Percentiles rank a stretch among this genome's conserved stretches.
These are phyloP conservation scores for Melospiza melodia DNA, from an alignment of 2,113 vertebrate species.

Conservation along the genomic window DNA sequence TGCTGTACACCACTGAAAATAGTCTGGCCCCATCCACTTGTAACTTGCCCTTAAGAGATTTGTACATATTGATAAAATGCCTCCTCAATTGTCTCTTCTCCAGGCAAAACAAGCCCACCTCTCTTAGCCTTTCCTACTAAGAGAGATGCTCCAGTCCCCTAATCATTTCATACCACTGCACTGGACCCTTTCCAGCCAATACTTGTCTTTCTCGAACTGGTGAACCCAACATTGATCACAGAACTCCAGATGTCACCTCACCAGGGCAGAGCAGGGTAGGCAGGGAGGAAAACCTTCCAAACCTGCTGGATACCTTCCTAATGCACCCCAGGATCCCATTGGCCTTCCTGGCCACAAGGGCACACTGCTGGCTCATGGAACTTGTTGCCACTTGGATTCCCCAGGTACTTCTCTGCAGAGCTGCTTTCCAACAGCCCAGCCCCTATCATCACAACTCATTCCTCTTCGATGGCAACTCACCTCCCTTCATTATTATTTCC, in stretches of 20 bases:
- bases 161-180: background rate
- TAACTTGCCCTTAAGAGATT: background rate
- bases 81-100: background rate
- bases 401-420: background rate
- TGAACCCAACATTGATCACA: rapidly evolving
- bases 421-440: background rate
- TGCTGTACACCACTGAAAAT: background rate
- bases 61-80: background rate
- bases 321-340: too few relatives aligned
- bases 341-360: background rate
- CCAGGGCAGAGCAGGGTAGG: background rate
- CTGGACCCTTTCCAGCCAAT: background rate
- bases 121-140: background rate
- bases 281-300: background rate
- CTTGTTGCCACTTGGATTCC: rapidly evolving
- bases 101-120: background rate
- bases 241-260: rapidly evolving
- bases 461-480: background rate
- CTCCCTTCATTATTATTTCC: background rate
- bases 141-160: background rate
- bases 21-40: background rate
- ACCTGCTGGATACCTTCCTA: background rate
- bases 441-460: background rate
- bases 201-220: background rate
- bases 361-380: background rate